Evolutionary conservation across 2,797 vertebrate species (phyloP), one percentile per base, ranked within the genome.

Genomic region (Botia kubotai): DNA sequence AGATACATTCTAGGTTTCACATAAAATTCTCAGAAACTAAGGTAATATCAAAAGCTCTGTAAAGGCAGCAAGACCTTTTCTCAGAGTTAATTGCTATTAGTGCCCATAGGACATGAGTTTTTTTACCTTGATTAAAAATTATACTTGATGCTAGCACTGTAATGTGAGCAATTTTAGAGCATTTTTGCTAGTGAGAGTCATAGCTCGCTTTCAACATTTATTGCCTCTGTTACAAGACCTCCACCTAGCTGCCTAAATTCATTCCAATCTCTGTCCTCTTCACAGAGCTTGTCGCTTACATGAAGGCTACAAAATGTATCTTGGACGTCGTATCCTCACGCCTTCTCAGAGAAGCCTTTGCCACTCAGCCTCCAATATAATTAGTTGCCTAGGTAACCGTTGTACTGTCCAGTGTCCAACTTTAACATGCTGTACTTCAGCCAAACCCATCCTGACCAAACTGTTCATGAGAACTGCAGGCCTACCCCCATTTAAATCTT

Each of bases 11-110:
- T 21, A 14, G 26, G 16, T 33, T 57, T 26, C 4, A n/a, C 68
- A 6, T 57, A 23, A 68, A 57, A 77, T 26, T 57, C 6, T 26
- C 74, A 65, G 46, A 74, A 21, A 65, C 26, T 52, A 62, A 26
- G 39, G 21, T 14, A 29, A 48, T 48, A 29, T 62, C 2, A 60
- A 17, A 26, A 74, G 52, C 19, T 72, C 55, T 60, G 2, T 14
- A 58, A 58, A 58, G 12, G 12, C 58, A 73, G 12, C 50, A 36
- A 29, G 13, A 50, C 36, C 1, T 1, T 63, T 0, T 65, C 16
- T 3, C 12, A 26, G 23, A 7, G 72, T 62, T 67, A 17, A 55
- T 26, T 67, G 19, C 14, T 17, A 76, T 6, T 50, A 50, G 23
- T 17, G 26, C 21, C 21, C 17, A 50, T 4, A 50, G 13, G 33